These are phyloP conservation scores for Parauchenoglanis ngamensis DNA, from an alignment of 2,797 vertebrate genomes.

Conservation along the genomic window DNA sequence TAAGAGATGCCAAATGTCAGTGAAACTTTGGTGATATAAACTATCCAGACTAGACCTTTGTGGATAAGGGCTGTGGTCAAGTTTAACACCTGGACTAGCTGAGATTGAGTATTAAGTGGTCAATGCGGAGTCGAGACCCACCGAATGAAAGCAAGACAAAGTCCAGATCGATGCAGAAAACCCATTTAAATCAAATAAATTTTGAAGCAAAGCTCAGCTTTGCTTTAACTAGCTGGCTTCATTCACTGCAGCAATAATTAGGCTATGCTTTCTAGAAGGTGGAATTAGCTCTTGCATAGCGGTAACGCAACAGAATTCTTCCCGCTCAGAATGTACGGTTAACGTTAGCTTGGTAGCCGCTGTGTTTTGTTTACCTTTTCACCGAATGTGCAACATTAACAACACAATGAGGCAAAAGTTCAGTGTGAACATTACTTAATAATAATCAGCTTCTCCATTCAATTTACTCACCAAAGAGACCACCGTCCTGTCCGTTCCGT, in stretches of 20 bases:
- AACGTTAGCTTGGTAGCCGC: background rate
- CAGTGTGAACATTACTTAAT: background rate
- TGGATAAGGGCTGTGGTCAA: background rate
- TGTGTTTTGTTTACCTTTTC: background rate
- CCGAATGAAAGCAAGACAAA: background rate
- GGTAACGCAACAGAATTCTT: background rate
- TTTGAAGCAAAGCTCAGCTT: background rate
- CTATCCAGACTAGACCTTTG: background rate
- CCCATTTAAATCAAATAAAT: background rate
- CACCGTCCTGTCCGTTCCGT: background rate
- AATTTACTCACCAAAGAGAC: background rate
- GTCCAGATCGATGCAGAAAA: background rate
- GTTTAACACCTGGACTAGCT: background rate
- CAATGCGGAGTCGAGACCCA: too few relatives aligned
- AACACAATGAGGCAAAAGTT: background rate
- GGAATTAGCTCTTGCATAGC: background rate
- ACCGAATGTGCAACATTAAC: background rate
- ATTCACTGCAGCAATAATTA: background rate
- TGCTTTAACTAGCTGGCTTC: background rate
- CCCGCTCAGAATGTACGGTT: background rate
- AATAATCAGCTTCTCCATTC: background rate
- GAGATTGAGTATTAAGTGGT: background rate
- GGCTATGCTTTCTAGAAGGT: background rate
- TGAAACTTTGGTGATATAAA: background rate
- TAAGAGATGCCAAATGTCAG: background rate